Evolutionary conservation across 2,797 vertebrate species (phyloP).

Genomic region (Mormyrus proboscirostris): DNA sequence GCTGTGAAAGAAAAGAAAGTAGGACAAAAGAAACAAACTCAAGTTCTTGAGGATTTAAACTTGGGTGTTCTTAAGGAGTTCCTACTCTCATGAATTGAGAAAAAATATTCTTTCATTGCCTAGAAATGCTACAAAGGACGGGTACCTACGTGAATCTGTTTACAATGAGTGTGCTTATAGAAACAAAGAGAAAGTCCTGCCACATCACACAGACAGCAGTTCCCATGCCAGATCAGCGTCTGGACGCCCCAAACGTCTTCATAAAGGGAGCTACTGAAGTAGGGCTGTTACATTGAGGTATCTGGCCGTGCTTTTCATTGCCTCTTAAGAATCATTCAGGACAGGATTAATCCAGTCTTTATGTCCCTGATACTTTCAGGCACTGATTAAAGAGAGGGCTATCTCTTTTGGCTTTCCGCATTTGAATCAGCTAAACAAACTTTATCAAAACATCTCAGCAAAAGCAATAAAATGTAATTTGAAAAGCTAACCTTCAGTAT

Average conservation of each 20-base stretch:
- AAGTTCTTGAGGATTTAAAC: not conserved
- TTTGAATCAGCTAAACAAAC: not conserved
- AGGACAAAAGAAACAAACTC: not conserved
- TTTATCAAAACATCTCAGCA: not conserved
- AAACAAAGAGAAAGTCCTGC: not conserved
- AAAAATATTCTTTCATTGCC: slow-evolving; percentile 16
- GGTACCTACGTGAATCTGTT: slow-evolving; percentile 6
- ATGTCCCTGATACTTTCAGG: not conserved
- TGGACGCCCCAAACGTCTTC: not conserved
- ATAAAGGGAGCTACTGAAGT: not conserved
- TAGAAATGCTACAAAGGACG: not conserved
- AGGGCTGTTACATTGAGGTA: not conserved
- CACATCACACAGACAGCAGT: not conserved
- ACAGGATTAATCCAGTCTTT: not conserved
- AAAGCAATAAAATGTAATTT: not conserved
- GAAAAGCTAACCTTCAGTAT: not conserved
- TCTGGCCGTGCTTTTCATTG: not conserved
- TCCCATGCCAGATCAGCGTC: not conserved
- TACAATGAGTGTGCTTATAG: not conserved
- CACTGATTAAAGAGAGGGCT: not conserved
- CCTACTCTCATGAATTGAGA: not conserved
- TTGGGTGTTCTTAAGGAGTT: not conserved
- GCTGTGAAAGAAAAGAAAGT: not conserved
- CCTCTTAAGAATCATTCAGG: not conserved
- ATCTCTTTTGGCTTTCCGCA: not conserved